Percentiles rank a stretch among this genome's conserved stretches.
Evolutionary conservation across 2,797 vertebrate genomes (phyloP).

Genomic region (Lagodon rhomboides): DNA sequence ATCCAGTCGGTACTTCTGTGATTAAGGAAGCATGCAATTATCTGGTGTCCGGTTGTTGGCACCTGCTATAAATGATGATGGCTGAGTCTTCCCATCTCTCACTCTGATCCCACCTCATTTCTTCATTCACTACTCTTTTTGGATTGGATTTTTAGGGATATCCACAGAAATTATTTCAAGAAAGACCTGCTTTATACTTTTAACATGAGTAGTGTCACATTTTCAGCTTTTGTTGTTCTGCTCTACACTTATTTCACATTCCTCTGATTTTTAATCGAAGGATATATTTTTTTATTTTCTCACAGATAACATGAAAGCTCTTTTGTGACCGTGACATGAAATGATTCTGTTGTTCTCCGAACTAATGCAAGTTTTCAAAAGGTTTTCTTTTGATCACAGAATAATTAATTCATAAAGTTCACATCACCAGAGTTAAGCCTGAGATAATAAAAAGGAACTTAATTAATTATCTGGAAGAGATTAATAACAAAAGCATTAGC

Average conservation of each 20-base stretch:
- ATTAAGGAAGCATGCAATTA: conserved; percentile 38
- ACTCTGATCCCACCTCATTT: conserved; percentile 17
- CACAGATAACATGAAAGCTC: background rate
- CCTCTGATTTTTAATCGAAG: background rate
- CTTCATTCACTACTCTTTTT: conserved; percentile 1
- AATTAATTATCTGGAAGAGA: background rate
- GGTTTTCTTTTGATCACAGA: too few species aligned
- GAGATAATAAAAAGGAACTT: background rate
- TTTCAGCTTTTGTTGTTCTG: background rate
- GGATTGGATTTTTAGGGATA: background rate
- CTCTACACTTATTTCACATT: background rate
- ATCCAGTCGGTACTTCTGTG: conserved; percentile 30
- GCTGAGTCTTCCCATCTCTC: conserved; percentile 22
- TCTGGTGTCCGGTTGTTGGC: conserved; percentile 55
- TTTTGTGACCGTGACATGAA: background rate
- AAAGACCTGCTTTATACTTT: background rate
- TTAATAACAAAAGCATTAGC: too few species aligned
- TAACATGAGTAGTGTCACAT: background rate
- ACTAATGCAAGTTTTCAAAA: too few species aligned
- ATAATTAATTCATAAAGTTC: too few species aligned
- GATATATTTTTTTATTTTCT: background rate
- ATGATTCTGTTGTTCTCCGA: background rate
- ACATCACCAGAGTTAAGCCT: too few species aligned
- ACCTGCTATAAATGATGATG: conserved; percentile 51
- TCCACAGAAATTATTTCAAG: background rate